Base-by-base conservation (phyloP, 2,797 vertebrate genomes). In the Parambassis ranga region DNA sequence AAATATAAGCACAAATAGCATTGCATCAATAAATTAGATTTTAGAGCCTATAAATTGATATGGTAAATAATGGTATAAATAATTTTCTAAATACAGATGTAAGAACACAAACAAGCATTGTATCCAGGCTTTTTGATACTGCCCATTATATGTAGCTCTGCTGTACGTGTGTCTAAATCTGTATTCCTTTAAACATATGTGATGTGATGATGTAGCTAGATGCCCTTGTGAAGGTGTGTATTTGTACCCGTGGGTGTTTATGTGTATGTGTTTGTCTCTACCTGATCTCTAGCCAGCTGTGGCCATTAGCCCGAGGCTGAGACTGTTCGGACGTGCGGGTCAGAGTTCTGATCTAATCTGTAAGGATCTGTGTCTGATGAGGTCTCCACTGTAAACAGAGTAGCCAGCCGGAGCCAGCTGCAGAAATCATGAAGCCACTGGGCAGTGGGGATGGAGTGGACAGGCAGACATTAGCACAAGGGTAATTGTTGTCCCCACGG, bases 401-500 rank as follows among this genome's bases (percentile, higher is more conserved):
- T 39, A 71, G 65, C 77, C 48, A 38, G 77, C 10, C 50, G 24
- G 32, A 72, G 75, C 58, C 70, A 67, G 77, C 68, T 38, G 31
- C 73, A 53, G 74, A 51, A 63, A 73, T 51, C 78, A 52, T 10
- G 60, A 57, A 79, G 78, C 68, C 63, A 53, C 55, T 37, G 71
- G 70, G 59, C 59, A 69, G 65, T 10, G 44, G 63, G 73, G 56
- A 73, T 65, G 56, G 61, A 73, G 77, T 39, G 58, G 53, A 61
- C 58, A 75, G 76, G 63, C 59, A 59, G 72, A 75, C 78, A 86
- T 90, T 87, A 89, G 84, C 79, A 80, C 75, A 60, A 58, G 82
- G 81, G 84, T 89, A 90, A 89, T 89, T 86, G 79, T 79, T 63
- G 70, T 84, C 77, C 82, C 79, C 71, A 65, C 24, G 15, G 67